A percentile compares a stretch with the other conserved stretches of the same genome.
Conservation (phyloP, 2,888 invertebrate species). For the Sinhomidia bicolor region DNA sequence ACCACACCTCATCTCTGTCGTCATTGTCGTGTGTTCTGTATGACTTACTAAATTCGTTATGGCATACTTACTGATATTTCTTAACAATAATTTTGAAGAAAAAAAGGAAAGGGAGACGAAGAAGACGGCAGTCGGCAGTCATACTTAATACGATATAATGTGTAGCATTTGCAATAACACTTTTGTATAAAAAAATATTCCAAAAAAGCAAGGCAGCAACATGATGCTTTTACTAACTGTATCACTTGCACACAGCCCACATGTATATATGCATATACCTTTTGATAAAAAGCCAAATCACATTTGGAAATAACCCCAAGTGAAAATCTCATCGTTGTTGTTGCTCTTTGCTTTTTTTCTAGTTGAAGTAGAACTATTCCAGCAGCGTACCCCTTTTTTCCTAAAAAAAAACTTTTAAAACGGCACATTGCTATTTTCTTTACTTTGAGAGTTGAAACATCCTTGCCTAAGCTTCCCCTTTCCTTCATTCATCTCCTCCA, state of each 20-base stretch:
- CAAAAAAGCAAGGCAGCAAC: not conserved
- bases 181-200: slow-evolving; percentile 36
- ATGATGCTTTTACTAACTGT: not conserved
- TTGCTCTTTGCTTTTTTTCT: not conserved
- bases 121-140: slow-evolving; percentile 4
- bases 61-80: slow-evolving; percentile 62
- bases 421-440: not conserved
- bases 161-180: slow-evolving; percentile 16
- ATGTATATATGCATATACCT: too few relatives aligned
- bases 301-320: slow-evolving; percentile 64
- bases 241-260: not conserved
- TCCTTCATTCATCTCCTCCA: slow-evolving; percentile 34
- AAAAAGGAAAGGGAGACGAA: slow-evolving; percentile 48
- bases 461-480: slow-evolving; percentile 12
- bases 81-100: slow-evolving; percentile 50
- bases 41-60: slow-evolving; percentile 70
- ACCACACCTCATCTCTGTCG: slow-evolving; percentile 59
- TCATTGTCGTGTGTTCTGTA: slow-evolving; percentile 65
- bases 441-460: slow-evolving; percentile 1
- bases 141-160: slow-evolving; percentile 13
- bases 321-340: slow-evolving; percentile 63
- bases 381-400: slow-evolving; percentile 39
- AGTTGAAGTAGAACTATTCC: slow-evolving; percentile 24
- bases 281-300: slow-evolving; percentile 60
- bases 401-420: too few relatives aligned